A percentile compares a stretch with the other conserved stretches of the same genome.
Evolutionary conservation across 2,113 vertebrate species (phyloP).

Genomic region (Scytalopus superciliaris): DNA sequence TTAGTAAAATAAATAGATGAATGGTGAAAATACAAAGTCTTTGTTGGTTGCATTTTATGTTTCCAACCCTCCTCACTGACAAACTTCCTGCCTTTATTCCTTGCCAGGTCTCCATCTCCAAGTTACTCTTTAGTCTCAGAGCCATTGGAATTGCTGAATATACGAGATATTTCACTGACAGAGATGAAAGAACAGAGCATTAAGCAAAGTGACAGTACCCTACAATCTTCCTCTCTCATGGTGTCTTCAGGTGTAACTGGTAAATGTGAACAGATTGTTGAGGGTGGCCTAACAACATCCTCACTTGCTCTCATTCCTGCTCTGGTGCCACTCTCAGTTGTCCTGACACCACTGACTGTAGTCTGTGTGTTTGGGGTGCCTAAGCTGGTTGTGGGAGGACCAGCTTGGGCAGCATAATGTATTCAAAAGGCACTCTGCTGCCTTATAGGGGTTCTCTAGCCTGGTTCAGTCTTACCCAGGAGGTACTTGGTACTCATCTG

Average conservation of each 20-base stretch:
- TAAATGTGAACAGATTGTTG: not conserved
- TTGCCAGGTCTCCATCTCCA: not conserved
- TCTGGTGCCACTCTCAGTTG: not conserved
- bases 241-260: not conserved
- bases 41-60: not conserved
- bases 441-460: not conserved
- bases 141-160: not conserved
- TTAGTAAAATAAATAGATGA: not conserved
- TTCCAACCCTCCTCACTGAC: not conserved
- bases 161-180: not conserved
- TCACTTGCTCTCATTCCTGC: not conserved
- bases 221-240: fast-evolving
- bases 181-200: not conserved
- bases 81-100: not conserved
- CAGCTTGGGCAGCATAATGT: not conserved
- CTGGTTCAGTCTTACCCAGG: not conserved
- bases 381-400: not conserved
- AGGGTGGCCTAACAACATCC: fast-evolving
- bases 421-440: not conserved
- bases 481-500: not conserved
- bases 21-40: not conserved
- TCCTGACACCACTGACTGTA: not conserved
- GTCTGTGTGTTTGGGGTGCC: not conserved
- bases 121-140: not conserved
- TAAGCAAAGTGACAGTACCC: not conserved